Base-by-base conservation (phyloP, 1,140 invertebrate species). In the Theocolax elegans region DNA sequence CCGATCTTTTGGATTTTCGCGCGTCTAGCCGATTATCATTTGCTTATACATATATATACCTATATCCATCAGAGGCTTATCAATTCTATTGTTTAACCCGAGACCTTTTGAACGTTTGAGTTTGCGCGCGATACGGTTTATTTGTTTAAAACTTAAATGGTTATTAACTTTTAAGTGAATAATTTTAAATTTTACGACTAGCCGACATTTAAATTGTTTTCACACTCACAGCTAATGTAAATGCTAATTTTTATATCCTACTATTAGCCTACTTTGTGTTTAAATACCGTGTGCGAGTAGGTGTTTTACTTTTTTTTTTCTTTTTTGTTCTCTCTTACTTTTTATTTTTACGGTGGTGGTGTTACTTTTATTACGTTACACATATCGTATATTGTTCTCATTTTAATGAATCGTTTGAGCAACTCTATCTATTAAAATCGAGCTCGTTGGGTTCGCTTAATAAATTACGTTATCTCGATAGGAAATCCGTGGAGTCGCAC, bases 61-160 rank as follows among this genome's bases (percentile, higher is more conserved):
- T 35, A n/a, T n/a, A n/a, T n/a, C n/a, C n/a, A n/a, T n/a, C n/a
- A n/a, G n/a, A n/a, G n/a, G n/a, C n/a, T n/a, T n/a, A n/a, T n/a
- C n/a, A n/a, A n/a, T n/a, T n/a, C n/a, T n/a, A n/a, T n/a, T n/a
- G n/a, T n/a, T n/a, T n/a, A n/a, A n/a, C n/a, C n/a, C n/a, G n/a
- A n/a, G n/a, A n/a, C n/a, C n/a, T n/a, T n/a, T n/a, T n/a, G n/a
- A n/a, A n/a, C n/a, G n/a, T n/a, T n/a, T 46, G 25, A 38, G 44
- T 67, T 74, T 71, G 51, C 74, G 54, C 48, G 15, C 23, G 13
- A 44, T 10, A 27, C 44, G 31, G 4, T 35, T 35, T 6, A 35
- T 35, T 35, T 35, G 31, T 10, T 4, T 10, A 35, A n/a, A 10
- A 35, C 31, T 35, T 4, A 35, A 35, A 4, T 4, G 31, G 31